Base-by-base conservation (phyloP, 1,140 invertebrate species). In the Drosophila pseudoananassae region DNA sequence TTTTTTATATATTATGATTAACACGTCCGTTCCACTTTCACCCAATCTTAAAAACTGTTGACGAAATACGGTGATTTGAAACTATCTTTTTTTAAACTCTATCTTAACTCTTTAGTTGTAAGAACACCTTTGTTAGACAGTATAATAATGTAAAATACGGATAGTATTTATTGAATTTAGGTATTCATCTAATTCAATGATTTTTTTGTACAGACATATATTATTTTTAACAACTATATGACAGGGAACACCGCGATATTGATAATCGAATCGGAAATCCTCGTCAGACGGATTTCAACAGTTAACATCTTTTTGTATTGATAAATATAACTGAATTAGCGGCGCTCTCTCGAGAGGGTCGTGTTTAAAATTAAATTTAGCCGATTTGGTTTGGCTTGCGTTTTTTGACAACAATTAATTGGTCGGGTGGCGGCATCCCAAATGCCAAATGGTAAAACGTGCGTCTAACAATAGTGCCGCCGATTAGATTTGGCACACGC, bases 301-400 rank as follows among this genome's bases (percentile, higher is more conserved):
- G 45, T 31, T 61, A 64, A 64, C 63, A 64, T 27, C 33, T 46
- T 63, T 66, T 66, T 66, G 45, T 66, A 66, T 51, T 45, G 58
- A 66, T 27, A 25, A 64, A 66, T 66, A 66, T 33, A 66, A 51
- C 10, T 29, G 58, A 54, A 49, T 51, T 45, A 51, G 23, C 49
- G 25, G 29, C 3, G 60, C 36, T 17, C 40, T 14, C 14, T 25
- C 36, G 12, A 20, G 25, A 23, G 25, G 58, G 31, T 43, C 12
- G 57, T 15, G 51, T 85, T 81, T 85, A 87, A 87, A 60, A 61
- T 87, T 85, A 87, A 85, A 66, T 61, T 82, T 87, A 85, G 81
- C 75, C 69, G 45, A 36, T 69, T 71, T 46, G 47, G 25, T 57
- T 57, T 8, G 31, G 31, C 7, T 33, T 33, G 31, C 23, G 23